These are phyloP conservation scores for Anabacerthia variegaticeps DNA, from an alignment of 2,797 vertebrate species.

Conservation along the genomic window DNA sequence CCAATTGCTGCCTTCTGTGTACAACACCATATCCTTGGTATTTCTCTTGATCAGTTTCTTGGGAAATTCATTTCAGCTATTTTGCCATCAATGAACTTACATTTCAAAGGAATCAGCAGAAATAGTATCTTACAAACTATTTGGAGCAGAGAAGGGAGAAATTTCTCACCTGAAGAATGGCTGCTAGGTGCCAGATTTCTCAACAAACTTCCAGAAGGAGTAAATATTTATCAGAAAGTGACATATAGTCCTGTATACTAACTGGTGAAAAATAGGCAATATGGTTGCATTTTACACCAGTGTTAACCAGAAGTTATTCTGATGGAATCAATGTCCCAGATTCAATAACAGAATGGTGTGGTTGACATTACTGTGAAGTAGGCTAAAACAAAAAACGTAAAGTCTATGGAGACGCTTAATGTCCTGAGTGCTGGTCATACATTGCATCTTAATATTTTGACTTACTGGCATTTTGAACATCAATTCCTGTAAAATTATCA, in stretches of 20 bases:
- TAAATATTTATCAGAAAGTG: background rate
- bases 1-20: background rate
- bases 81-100: background rate
- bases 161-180: background rate
- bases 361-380: background rate
- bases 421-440: background rate
- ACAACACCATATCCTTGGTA: background rate
- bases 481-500: background rate
- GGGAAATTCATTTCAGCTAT: background rate
- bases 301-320: background rate
- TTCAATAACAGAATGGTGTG: background rate
- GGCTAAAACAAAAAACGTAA: background rate
- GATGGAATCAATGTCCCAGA: fast-evolving
- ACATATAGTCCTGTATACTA: background rate
- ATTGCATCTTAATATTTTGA: background rate
- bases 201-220: background rate
- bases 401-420: background rate
- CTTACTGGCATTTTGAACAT: background rate
- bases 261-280: background rate
- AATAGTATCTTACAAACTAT: background rate
- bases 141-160: background rate
- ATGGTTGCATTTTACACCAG: background rate
- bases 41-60: background rate
- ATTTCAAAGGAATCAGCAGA: background rate
- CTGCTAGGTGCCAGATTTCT: background rate